A percentile compares a stretch with the other conserved stretches of the same genome.
Conservation (phyloP, 2,888 invertebrate species). For the Chloroclysta siterata region DNA sequence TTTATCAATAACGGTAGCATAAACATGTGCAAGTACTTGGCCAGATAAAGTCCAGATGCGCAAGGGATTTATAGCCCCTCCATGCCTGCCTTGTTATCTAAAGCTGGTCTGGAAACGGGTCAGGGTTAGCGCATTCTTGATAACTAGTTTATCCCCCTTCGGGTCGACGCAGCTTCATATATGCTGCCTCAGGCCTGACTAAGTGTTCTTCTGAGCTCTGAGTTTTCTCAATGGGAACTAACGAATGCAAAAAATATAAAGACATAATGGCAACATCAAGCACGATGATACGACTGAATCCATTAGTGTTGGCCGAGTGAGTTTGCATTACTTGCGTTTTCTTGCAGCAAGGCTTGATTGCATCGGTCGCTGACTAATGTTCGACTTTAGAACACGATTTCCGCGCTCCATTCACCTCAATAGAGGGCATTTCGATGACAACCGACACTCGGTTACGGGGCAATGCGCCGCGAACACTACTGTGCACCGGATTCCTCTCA, state of each 20-base stretch:
- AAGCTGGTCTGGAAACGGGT: slow-evolving; percentile 42
- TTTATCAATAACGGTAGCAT: slow-evolving; percentile 10
- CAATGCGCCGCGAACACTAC: slow-evolving; percentile 70
- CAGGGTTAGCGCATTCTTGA: slow-evolving; percentile 44
- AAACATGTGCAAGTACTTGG: neutral
- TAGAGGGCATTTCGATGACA: slow-evolving; percentile 61
- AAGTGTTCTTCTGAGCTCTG: neutral
- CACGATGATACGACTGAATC: slow-evolving; percentile 26
- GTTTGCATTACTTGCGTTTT: slow-evolving; percentile 39
- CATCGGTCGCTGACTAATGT: slow-evolving; percentile 38
- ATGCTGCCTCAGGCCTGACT: neutral
- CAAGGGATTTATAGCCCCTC: slow-evolving; percentile 33
- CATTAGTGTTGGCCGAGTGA: slow-evolving; percentile 20
- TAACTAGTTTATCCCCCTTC: slow-evolving; percentile 35
- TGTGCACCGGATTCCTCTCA: slow-evolving; percentile 78
- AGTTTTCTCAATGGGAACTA: slow-evolving; percentile 5
- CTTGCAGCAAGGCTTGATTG: slow-evolving; percentile 34
- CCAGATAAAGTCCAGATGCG: slow-evolving; percentile 15
- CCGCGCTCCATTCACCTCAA: slow-evolving; percentile 52
- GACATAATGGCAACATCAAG: slow-evolving; percentile 12
- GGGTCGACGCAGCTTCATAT: slow-evolving; percentile 26
- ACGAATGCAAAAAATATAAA: slow-evolving; percentile 9
- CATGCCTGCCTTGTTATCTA: slow-evolving; percentile 31
- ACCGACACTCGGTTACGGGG: slow-evolving; percentile 70
- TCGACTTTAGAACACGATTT: slow-evolving; percentile 41